A percentile compares a stretch with the other conserved stretches of the same genome.
Evolutionary conservation across 2,888 invertebrate species (phyloP).

Genomic region (Hydrotaea diabolus): DNA sequence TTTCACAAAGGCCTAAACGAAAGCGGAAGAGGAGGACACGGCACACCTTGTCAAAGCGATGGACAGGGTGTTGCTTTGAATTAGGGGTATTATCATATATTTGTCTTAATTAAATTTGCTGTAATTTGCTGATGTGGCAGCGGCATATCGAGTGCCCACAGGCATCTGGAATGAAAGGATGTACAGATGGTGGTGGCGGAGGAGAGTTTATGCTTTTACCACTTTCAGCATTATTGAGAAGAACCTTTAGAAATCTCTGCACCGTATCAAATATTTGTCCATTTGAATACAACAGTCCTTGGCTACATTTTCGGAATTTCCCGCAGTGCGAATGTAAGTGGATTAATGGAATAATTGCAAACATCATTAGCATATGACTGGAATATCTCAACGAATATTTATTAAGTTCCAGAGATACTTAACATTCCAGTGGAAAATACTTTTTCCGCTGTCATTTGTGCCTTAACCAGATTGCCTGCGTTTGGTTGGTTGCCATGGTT

Average conservation of each 20-base stretch:
- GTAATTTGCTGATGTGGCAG: slow-evolving; percentile 33
- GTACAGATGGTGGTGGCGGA: background rate
- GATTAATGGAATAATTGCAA: slow-evolving; percentile 13
- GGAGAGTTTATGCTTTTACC: background rate
- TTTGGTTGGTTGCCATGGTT: no score
- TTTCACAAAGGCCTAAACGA: slow-evolving; percentile 10
- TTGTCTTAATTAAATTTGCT: slow-evolving; percentile 36
- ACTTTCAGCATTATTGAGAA: no score
- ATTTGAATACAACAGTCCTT: no score
- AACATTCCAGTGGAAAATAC: background rate
- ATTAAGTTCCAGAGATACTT: background rate
- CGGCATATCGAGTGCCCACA: slow-evolving; percentile 9
- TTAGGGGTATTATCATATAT: slow-evolving; percentile 22
- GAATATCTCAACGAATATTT: background rate
- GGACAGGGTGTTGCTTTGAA: background rate
- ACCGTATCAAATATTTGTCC: no score
- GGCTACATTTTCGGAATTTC: background rate
- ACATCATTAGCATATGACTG: background rate
- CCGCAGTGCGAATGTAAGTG: background rate
- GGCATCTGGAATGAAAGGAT: background rate
- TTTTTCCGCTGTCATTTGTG: no score
- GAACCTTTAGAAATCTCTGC: no score
- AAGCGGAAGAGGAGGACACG: background rate
- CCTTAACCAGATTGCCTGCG: no score
- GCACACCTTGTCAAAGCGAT: background rate